Evolutionary conservation across 2,888 invertebrate genomes (phyloP).

Genomic region (Sphecodes monilicornis): DNA sequence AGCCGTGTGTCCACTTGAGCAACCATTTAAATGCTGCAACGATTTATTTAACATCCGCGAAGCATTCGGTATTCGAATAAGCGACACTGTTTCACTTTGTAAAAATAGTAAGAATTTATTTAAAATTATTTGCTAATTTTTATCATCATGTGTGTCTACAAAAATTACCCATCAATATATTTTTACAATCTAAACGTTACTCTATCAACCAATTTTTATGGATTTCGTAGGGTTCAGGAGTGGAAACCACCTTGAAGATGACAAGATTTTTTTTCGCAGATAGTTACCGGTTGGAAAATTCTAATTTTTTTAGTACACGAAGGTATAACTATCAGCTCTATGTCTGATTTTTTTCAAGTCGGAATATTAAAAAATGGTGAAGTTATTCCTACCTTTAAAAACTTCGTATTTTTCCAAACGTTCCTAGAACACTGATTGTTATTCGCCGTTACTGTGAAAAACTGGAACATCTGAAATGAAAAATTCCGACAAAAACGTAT

Average conservation of each 20-base stretch:
- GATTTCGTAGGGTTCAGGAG: background rate
- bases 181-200: background rate
- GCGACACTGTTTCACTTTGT: background rate
- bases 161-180: background rate
- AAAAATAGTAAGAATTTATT: background rate
- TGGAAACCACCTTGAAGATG: background rate
- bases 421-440: no score
- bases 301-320: background rate
- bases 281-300: background rate
- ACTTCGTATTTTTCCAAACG: no score
- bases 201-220: background rate
- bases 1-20: slow-evolving; percentile 7
- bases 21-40: background rate
- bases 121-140: no score
- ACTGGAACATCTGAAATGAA: background rate
- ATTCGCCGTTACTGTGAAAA: no score
- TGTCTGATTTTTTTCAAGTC: background rate
- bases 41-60: background rate
- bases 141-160: background rate
- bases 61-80: background rate
- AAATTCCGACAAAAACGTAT: no score
- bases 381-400: no score
- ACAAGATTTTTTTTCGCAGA: background rate
- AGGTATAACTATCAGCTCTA: background rate
- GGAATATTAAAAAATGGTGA: no score